phyloP scores from a whole-genome alignment of 2,888 invertebrate species.

The Synanthedon formicaeformis region DNA sequence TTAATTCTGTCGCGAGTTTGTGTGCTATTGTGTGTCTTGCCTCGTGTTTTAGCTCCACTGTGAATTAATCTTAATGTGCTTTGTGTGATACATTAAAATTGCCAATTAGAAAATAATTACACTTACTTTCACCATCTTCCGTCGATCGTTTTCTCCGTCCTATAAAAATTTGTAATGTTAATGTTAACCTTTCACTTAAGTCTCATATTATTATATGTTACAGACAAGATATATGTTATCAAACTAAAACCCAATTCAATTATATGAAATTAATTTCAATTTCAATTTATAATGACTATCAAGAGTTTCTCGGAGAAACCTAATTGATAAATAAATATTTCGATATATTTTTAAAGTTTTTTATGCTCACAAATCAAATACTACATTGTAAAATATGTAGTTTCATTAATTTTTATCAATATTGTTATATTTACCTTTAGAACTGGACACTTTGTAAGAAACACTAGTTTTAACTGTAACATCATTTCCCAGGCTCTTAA shows the following conservation, averaged over 20 bases:
- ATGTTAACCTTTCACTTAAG: no score
- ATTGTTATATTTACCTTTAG: conserved; percentile 35
- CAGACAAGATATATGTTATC: no score
- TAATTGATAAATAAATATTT: no score
- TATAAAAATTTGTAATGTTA: background rate
- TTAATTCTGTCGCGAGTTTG: background rate
- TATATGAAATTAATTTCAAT: no score
- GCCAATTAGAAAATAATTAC: background rate
- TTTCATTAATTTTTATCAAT: no score
- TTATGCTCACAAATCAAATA: no score
- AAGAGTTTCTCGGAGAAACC: no score
- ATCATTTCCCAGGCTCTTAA: conserved; percentile 67
- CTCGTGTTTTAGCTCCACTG: background rate
- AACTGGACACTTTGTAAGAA: conserved; percentile 80
- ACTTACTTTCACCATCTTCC: conserved; percentile 27
- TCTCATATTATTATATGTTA: no score
- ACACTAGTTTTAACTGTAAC: conserved; percentile 84
- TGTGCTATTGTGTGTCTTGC: background rate
- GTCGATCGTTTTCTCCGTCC: conserved; percentile 35
- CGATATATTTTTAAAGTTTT: no score
- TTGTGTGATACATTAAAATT: conserved; percentile 1
- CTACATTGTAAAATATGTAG: no score
- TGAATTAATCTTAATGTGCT: conserved; percentile 2
- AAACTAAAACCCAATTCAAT: no score
- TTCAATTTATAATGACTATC: no score